Evolutionary conservation across 1,140 invertebrate genomes (phyloP), one percentile per base, ranked within the genome.

Genomic region (Panagrolaimus sp.): DNA sequence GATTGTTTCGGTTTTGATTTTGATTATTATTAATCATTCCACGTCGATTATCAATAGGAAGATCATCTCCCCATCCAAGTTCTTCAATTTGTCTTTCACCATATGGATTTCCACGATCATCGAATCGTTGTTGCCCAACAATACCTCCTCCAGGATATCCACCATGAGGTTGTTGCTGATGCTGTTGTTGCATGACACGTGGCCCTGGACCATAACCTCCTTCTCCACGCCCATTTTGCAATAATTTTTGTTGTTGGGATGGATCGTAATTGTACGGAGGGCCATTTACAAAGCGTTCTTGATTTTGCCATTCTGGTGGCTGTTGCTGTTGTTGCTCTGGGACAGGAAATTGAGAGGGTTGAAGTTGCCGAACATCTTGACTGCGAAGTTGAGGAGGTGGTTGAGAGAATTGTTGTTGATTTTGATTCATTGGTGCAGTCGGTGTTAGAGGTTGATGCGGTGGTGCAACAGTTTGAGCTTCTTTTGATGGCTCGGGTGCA

Each of bases 281-380:
- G n/a, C 15, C 52, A 26, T 58, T 21, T 10, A 28, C 21, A 28
- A 28, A 38, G 7, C 32, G 32, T 4, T 38, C 32, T 38, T 38
- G 52, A 8, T 58, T 21, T 12, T 58, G 21, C 52, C 52, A 58
- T 58, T 58, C 52, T 17, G 21, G 52, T 21, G 52, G 21, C 8
- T n/a, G 52, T 4, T 58, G 52, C 17, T 58, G 52, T 28, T 58
- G 52, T 1, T 58, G 52, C 8, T 58, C 52, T 58, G 52, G 52
- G 52, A 58, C 10, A 28, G 52, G 15, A 58, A 58, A 58, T 58
- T 58, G 52, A 21, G 21, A 26, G 10, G 52, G 21, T 26, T 58
- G 52, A 58, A 63, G 32, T 17, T 67, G 68, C 12, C 68, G 68
- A 7, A 70, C 68, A 67, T 70, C 68, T 44, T 70, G 68, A 67